phyloP scores from a whole-genome alignment of 2,797 vertebrate genomes.

The Gymnoscopelus microlampas region DNA sequence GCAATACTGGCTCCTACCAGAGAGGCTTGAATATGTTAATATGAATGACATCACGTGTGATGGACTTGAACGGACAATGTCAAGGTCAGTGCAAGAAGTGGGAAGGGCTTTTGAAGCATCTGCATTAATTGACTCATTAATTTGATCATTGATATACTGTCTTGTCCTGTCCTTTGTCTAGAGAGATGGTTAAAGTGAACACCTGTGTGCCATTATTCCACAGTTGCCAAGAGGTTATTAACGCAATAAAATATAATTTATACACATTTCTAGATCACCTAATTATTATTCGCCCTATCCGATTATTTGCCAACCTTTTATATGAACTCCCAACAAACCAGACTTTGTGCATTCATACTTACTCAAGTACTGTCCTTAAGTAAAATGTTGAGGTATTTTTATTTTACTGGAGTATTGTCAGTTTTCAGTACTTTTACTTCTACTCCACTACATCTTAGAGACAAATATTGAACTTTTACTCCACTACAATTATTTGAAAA shows the following conservation, averaged over 20 bases:
- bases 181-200: no score
- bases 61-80: not conserved
- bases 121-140: not conserved
- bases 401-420: no score
- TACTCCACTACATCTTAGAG: no score
- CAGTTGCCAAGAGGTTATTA: not conserved
- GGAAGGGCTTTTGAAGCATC: no score
- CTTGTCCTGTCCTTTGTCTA: not conserved
- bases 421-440: no score
- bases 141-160: not conserved
- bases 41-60: not conserved
- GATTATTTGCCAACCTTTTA: no score
- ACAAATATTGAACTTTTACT: no score
- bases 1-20: not conserved
- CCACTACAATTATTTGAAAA: no score
- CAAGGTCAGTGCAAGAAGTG: constrained; percentile 37
- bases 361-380: no score
- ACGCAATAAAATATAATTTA: not conserved
- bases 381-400: no score
- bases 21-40: not conserved
- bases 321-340: not conserved
- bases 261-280: not conserved
- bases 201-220: not conserved
- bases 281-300: not conserved
- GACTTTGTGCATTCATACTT: not conserved